Conservation (phyloP, 2,797 vertebrate species). For the Sebastiscus albofasciatus region DNA sequence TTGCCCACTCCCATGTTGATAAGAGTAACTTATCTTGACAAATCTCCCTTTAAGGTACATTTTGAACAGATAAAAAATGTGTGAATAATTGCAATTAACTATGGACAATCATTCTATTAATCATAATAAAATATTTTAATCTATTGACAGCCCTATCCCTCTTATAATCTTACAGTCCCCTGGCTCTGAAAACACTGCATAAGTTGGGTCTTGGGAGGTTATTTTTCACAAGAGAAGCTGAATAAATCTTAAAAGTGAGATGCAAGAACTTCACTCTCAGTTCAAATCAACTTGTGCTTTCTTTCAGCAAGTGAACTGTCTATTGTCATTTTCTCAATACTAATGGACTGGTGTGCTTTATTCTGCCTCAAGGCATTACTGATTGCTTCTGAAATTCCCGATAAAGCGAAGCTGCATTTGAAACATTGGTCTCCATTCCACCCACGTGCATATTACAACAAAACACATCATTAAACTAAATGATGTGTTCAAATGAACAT, state of each 20-base stretch:
- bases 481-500: neutral
- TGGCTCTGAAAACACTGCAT: neutral
- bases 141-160: neutral
- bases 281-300: neutral
- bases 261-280: neutral
- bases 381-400: neutral
- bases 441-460: neutral
- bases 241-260: neutral
- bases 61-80: no score
- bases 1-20: no score
- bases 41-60: no score
- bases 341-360: neutral
- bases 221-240: neutral
- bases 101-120: no score
- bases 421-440: neutral
- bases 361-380: constrained; percentile 1
- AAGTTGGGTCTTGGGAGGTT: neutral
- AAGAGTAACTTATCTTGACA: no score
- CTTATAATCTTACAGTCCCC: neutral
- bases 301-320: neutral
- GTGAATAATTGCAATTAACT: no score
- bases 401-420: neutral
- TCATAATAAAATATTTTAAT: no score
- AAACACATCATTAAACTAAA: neutral
- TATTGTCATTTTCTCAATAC: neutral